Evolutionary conservation across 1,140 invertebrate species (phyloP).

Genomic region (Achroia grisella): DNA sequence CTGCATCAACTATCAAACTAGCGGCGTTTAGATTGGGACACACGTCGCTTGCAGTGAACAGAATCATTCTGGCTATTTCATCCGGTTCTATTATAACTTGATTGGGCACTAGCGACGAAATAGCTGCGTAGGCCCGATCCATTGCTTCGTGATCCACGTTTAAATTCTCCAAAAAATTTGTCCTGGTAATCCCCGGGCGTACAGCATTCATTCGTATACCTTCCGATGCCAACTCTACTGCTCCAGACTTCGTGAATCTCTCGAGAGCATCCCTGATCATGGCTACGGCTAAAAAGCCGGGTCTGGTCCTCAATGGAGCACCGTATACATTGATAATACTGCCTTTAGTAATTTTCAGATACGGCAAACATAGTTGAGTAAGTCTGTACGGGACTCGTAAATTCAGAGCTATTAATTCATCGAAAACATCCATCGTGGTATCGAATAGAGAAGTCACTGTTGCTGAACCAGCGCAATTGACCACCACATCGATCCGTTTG

Average conservation of each 20-base stretch:
- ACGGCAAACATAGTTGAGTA: conserved; percentile 27
- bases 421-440: conserved; percentile 48
- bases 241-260: conserved; percentile 79
- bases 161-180: conserved; percentile 75
- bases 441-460: conserved; percentile 32
- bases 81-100: conserved; percentile 63
- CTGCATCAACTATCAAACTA: conserved; percentile 87
- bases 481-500: conserved; percentile 26
- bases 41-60: conserved; percentile 85
- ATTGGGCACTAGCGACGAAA: conserved; percentile 84
- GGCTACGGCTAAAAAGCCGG: conserved; percentile 77
- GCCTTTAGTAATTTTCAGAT: conserved; percentile 72
- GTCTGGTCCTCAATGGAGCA: conserved; percentile 77
- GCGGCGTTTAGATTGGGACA: conserved; percentile 87
- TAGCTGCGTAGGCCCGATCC: conserved; percentile 80
- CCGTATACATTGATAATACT: conserved; percentile 87
- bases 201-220: conserved; percentile 81
- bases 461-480: conserved; percentile 35
- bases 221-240: conserved; percentile 69
- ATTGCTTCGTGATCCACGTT: conserved; percentile 79
- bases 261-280: conserved; percentile 76
- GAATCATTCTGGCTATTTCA: conserved; percentile 86
- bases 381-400: conserved; percentile 36
- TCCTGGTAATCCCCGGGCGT: conserved; percentile 78
- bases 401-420: conserved; percentile 34